phyloP scores from a whole-genome alignment of 2,888 invertebrate genomes.

The Hemithea aestivaria region DNA sequence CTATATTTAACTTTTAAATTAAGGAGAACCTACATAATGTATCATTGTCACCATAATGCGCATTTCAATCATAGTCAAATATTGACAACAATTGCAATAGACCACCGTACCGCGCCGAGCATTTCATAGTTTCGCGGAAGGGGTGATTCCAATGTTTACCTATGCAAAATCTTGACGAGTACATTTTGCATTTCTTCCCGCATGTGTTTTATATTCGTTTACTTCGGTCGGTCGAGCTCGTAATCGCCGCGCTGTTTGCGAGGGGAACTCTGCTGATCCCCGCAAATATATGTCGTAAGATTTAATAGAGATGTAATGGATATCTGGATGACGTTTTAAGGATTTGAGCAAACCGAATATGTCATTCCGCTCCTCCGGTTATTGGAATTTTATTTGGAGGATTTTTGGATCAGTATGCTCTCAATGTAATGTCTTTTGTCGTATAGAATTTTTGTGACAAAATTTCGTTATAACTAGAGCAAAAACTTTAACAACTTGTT shows the following conservation, averaged over 20 bases:
- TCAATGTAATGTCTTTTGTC: constrained; percentile 35
- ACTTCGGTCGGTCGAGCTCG: constrained; percentile 72
- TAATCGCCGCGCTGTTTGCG: constrained; percentile 77
- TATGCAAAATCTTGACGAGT: constrained; percentile 77
- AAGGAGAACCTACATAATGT: too few species aligned
- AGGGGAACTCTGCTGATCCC: constrained; percentile 76
- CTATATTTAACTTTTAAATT: too few species aligned
- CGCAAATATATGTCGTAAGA: constrained; percentile 79
- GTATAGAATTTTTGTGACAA: constrained; percentile 14
- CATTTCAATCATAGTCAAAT: constrained; percentile 30
- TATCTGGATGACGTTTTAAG: constrained; percentile 80
- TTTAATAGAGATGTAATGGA: constrained; percentile 80
- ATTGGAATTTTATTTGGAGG: constrained; percentile 77
- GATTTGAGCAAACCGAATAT: constrained; percentile 79
- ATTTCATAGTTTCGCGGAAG: constrained; percentile 34
- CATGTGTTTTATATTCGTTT: constrained; percentile 79
- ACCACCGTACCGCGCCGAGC: too few species aligned
- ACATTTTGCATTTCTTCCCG: constrained; percentile 75
- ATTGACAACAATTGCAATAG: constrained; percentile 29
- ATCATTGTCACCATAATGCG: constrained; percentile 1
- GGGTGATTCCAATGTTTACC: constrained; percentile 68
- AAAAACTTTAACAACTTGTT: too few species aligned
- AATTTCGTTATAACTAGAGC: too few species aligned
- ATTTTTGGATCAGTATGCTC: constrained; percentile 67
- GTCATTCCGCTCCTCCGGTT: constrained; percentile 69